Conservation (phyloP, 1,140 invertebrate genomes). For the Aleiodes sp. region DNA sequence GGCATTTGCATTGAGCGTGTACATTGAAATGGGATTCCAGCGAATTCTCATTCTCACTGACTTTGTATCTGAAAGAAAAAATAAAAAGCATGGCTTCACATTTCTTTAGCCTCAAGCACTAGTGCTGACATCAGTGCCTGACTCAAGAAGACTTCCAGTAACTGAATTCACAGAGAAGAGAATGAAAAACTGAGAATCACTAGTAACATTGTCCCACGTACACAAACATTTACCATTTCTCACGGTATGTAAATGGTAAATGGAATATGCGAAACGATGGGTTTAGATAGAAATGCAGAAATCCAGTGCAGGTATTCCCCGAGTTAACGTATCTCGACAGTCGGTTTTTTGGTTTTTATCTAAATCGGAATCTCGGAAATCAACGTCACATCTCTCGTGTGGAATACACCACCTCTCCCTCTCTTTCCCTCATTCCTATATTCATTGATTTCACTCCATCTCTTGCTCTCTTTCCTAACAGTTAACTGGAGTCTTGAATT, state of each 20-base stretch:
- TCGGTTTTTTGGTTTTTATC: slow-evolving; percentile 34
- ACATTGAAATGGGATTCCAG: background rate
- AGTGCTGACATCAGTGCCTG: background rate
- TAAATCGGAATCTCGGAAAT: slow-evolving; percentile 52
- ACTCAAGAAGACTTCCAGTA: background rate
- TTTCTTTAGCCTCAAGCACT: background rate
- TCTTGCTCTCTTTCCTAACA: background rate
- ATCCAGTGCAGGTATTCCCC: slow-evolving; percentile 10
- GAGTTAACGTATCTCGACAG: slow-evolving; percentile 1
- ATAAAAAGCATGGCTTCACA: background rate
- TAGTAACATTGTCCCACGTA: background rate
- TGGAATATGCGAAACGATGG: slow-evolving; percentile 13
- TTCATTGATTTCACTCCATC: too few species aligned
- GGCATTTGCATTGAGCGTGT: slow-evolving; percentile 14
- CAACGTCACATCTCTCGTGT: slow-evolving; percentile 43
- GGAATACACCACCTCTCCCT: background rate
- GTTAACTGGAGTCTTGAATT: slow-evolving; percentile 19
- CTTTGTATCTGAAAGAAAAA: too few species aligned
- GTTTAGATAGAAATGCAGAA: slow-evolving; percentile 40
- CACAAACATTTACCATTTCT: background rate
- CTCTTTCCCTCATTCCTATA: background rate
- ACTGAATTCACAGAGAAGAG: background rate
- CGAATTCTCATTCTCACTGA: background rate
- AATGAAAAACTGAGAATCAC: background rate
- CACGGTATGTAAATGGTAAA: background rate